Evolutionary conservation across 2,888 invertebrate genomes (phyloP), one percentile per base, ranked within the genome.

Genomic region (Coleophora deauratella): DNA sequence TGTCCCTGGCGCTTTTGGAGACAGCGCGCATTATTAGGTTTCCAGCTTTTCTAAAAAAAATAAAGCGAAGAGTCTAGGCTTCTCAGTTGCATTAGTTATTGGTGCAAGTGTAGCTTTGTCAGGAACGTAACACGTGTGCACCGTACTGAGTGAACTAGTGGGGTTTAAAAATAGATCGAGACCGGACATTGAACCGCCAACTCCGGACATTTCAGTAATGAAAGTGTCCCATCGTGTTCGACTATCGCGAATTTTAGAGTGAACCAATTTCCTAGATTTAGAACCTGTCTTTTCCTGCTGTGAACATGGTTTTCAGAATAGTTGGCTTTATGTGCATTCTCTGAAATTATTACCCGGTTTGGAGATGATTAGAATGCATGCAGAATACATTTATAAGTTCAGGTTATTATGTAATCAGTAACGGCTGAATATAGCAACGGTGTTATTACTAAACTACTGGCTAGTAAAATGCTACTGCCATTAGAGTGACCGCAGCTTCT

Each of bases 161-260:
- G 51, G 59, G 55, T 69, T 72, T 82, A 81, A 78, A 81, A 79
- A 84, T 81, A 84, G 80, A 72, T 61, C 55, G 58, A n/a, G 52
- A 66, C 73, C 80, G 84, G 80, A 77, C 84, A 77, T 82, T 81
- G 80, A 82, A 80, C 84, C 62, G 74, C 55, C 58, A 56, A 60
- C 65, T 63, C 67, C 75, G 81, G 80, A 80, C 81, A 75, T 67
- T 66, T 60, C 55, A 56, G 68, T 76, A 76, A 79, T 81, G 73
- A 76, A 80, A 80, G 65, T 80, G 80, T 79, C 79, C 70, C 66
- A 66, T 66, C 58, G 60, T 51, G 59, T 63, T 59, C 62, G 46
- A 59, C 68, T 72, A 76, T 72, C 69, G 72, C 71, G 57, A 72
- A 57, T 68, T 57, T 65, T 4, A 64, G 57, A 69, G 57, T 67